Conservation (phyloP, 2,888 invertebrate species). For the Aphidius colemani region DNA sequence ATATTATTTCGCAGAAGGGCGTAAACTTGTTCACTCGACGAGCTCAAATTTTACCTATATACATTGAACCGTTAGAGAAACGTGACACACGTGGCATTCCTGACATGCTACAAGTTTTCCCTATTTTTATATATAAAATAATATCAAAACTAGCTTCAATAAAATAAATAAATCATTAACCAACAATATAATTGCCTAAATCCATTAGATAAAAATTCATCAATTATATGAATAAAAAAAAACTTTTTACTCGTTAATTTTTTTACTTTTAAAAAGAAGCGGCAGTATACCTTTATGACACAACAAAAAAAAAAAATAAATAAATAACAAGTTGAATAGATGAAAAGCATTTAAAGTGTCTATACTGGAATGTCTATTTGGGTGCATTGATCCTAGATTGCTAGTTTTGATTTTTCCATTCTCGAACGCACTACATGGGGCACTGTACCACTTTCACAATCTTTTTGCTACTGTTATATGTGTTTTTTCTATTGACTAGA, state of each 20-base stretch:
- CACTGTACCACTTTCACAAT: constrained; percentile 41
- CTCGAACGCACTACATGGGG: constrained; percentile 32
- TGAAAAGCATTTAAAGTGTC: constrained; percentile 14
- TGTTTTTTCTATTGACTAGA: too few species aligned
- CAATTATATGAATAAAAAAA: too few species aligned
- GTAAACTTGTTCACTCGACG: constrained; percentile 11
- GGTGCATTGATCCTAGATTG: constrained; percentile 37
- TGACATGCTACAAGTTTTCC: constrained; percentile 28
- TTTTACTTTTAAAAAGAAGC: not conserved
- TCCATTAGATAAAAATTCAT: too few species aligned
- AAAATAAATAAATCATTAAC: too few species aligned
- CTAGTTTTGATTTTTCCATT: constrained; percentile 39
- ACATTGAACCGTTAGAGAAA: constrained; percentile 37
- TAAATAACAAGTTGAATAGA: constrained; percentile 1
- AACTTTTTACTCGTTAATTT: too few species aligned
- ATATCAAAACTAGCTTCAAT: too few species aligned
- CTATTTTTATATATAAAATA: not conserved
- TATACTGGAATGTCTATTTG: constrained; percentile 11
- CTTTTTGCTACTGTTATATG: constrained; percentile 31
- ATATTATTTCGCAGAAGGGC: constrained; percentile 17
- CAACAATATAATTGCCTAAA: too few species aligned
- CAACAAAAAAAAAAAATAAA: constrained; percentile 2
- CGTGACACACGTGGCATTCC: constrained; percentile 39
- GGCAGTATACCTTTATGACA: too few species aligned
- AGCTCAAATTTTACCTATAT: too few species aligned